Base-by-base conservation (phyloP, 1,140 invertebrate genomes). In the Drosophila sucinea region DNA sequence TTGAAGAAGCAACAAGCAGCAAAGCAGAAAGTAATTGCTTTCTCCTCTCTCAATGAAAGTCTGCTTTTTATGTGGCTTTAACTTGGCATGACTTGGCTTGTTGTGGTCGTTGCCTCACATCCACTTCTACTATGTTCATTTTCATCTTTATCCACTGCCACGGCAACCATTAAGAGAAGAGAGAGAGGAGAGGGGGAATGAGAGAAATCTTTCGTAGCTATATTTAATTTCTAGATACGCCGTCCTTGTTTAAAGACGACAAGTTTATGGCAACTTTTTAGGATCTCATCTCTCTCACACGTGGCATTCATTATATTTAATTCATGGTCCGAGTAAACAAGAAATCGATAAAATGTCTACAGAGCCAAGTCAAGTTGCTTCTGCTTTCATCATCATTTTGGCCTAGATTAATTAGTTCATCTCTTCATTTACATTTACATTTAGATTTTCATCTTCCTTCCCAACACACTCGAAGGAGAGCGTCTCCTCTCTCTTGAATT, bases 1-100 rank as follows among this genome's bases (percentile, higher is more conserved):
- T 66, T 41, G 35, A 33, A 69, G 79, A 87, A 87, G 82, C 82
- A 86, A 86, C 83, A 87, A 85, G 82, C 83, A 72, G 82, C 83
- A 72, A 66, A 80, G 60, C 62, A 80, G 77, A 81, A 82, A 85
- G 82, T 87, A 82, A 85, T 85, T 87, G 82, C 83, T 85, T 85
- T 86, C 79, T 86, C 78, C 82, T 80, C 41, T 68, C 41, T 68
- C 47, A 60, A 51, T 51, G 44, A 51, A 51, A 51, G 44, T 51
- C 44, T 51, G 44, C 44, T 51, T 73, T 68, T 68, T 71, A 56
- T 71, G 69, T 73, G 70, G 65, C 66, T 55, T 47, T 47, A 25
- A 61, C 57, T 65, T 60, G 62, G 66, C 74, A 58, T 78, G 81
- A 81, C 74, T 85, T 70, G 78, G 54, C 44, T 54, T 66, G 61